These are phyloP conservation scores for Eurystomus gularis DNA, from an alignment of 2,113 vertebrate species.

Conservation along the genomic window DNA sequence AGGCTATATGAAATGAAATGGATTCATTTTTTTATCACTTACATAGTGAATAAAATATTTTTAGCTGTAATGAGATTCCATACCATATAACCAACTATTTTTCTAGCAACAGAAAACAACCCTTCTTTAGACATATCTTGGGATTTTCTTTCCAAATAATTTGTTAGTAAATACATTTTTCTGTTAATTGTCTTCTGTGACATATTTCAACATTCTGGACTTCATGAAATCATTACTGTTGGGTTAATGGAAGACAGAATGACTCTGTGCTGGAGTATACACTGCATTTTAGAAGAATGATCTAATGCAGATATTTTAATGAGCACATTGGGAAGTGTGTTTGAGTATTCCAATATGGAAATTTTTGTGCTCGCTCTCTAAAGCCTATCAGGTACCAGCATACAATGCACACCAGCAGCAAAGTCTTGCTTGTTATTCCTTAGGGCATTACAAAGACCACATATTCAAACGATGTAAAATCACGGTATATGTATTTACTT, in stretches of 20 bases:
- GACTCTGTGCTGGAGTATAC: not conserved
- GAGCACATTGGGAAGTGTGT: not conserved
- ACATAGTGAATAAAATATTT: not conserved
- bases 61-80: not conserved
- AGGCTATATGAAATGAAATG: not conserved
- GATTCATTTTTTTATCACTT: not conserved
- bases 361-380: not conserved
- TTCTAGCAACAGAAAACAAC: not conserved
- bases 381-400: not conserved
- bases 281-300: not conserved
- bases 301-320: slow-evolving; percentile 29
- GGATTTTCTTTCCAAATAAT: not conserved
- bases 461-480: not conserved
- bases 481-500: not conserved
- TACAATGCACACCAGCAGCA: not conserved
- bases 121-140: not conserved
- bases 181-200: not conserved
- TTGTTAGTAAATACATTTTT: not conserved
- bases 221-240: not conserved
- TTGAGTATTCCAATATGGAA: not conserved
- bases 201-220: not conserved
- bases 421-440: not conserved
- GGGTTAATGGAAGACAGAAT: not conserved
- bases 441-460: not conserved
- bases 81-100: not conserved